Percentiles rank a stretch among this genome's conserved stretches.
phyloP scores from a whole-genome alignment of 2,797 vertebrate species.

The Sebastes matsubarae region DNA sequence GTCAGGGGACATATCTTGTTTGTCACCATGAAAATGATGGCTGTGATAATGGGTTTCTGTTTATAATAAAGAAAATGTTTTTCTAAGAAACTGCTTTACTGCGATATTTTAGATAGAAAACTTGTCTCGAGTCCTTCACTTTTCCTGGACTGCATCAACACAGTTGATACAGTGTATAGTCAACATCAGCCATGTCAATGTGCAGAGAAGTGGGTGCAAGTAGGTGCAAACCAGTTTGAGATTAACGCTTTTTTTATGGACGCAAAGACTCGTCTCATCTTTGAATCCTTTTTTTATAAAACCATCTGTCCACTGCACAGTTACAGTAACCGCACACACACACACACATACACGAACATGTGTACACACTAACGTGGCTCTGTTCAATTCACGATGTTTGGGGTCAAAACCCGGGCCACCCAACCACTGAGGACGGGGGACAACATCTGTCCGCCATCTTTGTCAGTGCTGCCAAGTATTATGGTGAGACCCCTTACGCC shows the following conservation, averaged over 20 bases:
- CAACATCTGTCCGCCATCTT: slow-evolving; percentile 71
- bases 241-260: not conserved
- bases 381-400: slow-evolving; percentile 64
- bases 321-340: not conserved
- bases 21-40: slow-evolving; percentile 19
- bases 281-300: slow-evolving; percentile 19
- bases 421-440: slow-evolving; percentile 66
- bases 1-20: not conserved
- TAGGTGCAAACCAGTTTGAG: slow-evolving; percentile 13
- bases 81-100: slow-evolving; percentile 13
- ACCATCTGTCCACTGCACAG: not conserved
- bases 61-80: slow-evolving; percentile 24
- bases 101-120: slow-evolving; percentile 11
- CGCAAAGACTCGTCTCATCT: not conserved
- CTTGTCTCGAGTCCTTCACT: not conserved
- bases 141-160: not conserved
- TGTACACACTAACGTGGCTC: slow-evolving; percentile 45
- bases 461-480: slow-evolving; percentile 60
- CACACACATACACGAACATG: not conserved
- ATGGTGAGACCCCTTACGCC: slow-evolving; percentile 65
- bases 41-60: slow-evolving; percentile 30
- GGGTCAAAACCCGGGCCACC: slow-evolving; percentile 48
- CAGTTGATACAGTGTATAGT: not conserved
- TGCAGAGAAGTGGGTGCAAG: slow-evolving; percentile 5
- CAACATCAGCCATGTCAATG: slow-evolving; percentile 7